Base-by-base conservation (phyloP, 2,888 invertebrate species). In the Salpingus planirostris region DNA sequence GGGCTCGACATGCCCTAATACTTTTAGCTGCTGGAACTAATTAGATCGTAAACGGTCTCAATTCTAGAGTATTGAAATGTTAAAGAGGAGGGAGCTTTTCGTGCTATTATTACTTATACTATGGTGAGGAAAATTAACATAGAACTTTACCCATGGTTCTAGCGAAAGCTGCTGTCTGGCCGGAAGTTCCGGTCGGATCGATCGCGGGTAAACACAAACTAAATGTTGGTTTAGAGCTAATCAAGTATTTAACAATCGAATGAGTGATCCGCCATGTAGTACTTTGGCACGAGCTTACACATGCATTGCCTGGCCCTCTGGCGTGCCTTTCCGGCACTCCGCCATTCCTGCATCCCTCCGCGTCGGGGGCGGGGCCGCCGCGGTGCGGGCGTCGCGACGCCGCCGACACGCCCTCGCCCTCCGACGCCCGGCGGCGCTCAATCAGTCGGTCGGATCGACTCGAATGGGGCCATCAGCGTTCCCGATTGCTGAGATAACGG, bases 271-370 rank as follows among this genome's bases (percentile, higher is more conserved):
- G 52, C 55, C 53, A 54, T 53, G 47, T 52, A 55, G 46, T 50
- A 55, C 36, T 52, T 49, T 49, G 42, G 44, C 44, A 43, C 47
- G 42, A 46, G 48, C 44, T 47, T 46, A 47, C 52, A 54, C 56
- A 54, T 43, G 46, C 42, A 46, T 47, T 47, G 49, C 44, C 46
- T 47, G 48, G 55, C 58, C 59, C 56, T 53, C 59, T 60, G 48
- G 57, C 49, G 59, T 50, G 44, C 29, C 43, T 50, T 51, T 47
- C 42, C 41, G 31, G 36, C 36, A 52, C 46, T 50, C 49, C 50
- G 52, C 55, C 53, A 52, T 54, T 39, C 40, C 44, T 34, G 38
- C 46, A 45, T 37, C 35, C 47, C 43, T 43, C 46, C 48, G 48
- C 38, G 34, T 27, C 40, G 38, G 25, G 14, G 24, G 21, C 12